Base-by-base conservation (phyloP, 2,113 vertebrate species). In the Otolemur garnettii region DNA sequence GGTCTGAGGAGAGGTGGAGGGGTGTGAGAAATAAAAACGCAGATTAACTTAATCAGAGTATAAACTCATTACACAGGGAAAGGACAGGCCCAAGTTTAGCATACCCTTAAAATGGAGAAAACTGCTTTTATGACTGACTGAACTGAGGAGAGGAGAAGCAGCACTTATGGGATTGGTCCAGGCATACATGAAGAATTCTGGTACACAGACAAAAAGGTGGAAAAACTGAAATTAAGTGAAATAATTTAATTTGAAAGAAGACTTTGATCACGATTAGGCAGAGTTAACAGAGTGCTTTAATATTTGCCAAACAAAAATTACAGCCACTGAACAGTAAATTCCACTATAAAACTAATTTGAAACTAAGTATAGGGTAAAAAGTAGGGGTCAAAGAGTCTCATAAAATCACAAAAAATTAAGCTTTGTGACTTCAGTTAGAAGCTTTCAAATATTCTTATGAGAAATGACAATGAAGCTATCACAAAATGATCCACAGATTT, bases 1-100 rank as follows among this genome's bases (percentile, higher is more conserved):
- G 98, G 96, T 99, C 99, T 98, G 98, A 98, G 97, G 97, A 91
- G 94, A 33, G 74, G 94, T 13, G 55, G 90, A 96, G 22, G 69
- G 90, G 87, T 21, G 93, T 97, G 93, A 98, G 96, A 99, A 98
- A 98, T 91, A 98, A 95, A 7, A 88, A 95, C 94, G 83, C 0
- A 17, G 64, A 96, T 98, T 99, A 98, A 98, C 96, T 98, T 98
- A 97, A 96, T 60, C 13, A 95, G 72, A 57, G 77, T 12, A 86
- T 45, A 81, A 92, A 82, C 66, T 88, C 45, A 81, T 12, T 7
- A 12, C 62, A 94, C 4, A 71, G 21, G 21, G 42, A 91, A 9
- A 35, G 28, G 64, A 55, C 87, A 26, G 71, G 74, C 62, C 93
- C 60, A 22, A 80, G 53, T 17, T 11, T 30, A 78, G 18, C 7